These are phyloP conservation scores for Harpegnathos saltator DNA, from an alignment of 1,140 invertebrate genomes.

Conservation along the genomic window DNA sequence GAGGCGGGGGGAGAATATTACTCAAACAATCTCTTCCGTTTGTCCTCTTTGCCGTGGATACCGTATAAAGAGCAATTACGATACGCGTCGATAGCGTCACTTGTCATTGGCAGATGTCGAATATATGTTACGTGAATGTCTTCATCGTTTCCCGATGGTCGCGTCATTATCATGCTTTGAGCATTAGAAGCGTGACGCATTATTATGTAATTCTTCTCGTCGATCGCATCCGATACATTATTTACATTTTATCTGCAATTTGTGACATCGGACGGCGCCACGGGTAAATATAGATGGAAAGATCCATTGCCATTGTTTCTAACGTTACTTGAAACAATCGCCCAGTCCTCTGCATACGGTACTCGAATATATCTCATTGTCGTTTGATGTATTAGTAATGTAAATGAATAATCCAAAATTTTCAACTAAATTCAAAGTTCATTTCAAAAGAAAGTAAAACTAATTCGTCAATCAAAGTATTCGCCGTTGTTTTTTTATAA, in stretches of 20 bases:
- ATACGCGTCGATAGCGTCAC: slow-evolving; percentile 11
- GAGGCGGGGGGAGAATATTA: background rate
- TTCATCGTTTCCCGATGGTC: slow-evolving; percentile 55
- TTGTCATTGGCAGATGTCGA: slow-evolving; percentile 54
- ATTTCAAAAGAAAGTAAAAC: too few species aligned
- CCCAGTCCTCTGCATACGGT: background rate
- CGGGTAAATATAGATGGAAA: background rate
- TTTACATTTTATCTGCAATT: slow-evolving; percentile 42
- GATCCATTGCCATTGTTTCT: background rate
- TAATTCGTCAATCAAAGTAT: too few species aligned
- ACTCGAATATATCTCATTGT: background rate
- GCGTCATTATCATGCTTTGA: slow-evolving; percentile 39
- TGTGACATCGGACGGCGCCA: background rate
- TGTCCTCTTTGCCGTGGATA: background rate
- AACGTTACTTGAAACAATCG: background rate
- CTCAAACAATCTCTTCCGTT: background rate
- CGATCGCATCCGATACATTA: slow-evolving; percentile 28
- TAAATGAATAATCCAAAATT: too few species aligned
- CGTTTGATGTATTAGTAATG: too few species aligned
- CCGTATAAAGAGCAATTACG: slow-evolving; percentile 14
- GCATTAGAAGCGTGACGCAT: slow-evolving; percentile 7
- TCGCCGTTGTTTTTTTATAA: too few species aligned
- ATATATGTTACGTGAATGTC: slow-evolving; percentile 59
- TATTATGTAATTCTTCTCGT: slow-evolving; percentile 58
- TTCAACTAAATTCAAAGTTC: too few species aligned